Conservation (phyloP, 2,797 vertebrate species). For the Crocodylus rhombifer region DNA sequence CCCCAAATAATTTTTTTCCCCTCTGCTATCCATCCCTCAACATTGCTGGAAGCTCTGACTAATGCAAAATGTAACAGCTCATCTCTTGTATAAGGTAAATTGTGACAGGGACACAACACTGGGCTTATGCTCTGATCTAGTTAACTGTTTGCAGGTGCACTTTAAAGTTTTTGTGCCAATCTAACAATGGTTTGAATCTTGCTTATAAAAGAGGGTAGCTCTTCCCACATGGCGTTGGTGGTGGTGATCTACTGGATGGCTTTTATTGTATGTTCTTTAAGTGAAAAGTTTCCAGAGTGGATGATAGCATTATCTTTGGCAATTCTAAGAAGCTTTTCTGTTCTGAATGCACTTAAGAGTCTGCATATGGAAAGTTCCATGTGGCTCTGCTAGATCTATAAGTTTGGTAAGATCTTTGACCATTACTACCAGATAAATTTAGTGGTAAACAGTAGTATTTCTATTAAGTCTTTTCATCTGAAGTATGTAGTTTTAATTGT, state of each 20-base stretch:
- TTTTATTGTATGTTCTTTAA: not conserved
- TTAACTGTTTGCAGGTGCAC: not conserved
- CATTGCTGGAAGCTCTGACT: no score
- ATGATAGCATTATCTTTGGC: constrained; percentile 1
- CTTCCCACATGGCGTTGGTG: not conserved
- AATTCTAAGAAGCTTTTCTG: constrained; percentile 12
- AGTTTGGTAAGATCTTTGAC: not conserved
- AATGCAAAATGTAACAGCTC: no score
- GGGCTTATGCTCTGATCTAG: not conserved
- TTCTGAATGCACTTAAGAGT: constrained; percentile 29
- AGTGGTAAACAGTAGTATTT: not conserved
- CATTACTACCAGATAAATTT: not conserved
- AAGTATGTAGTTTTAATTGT: not conserved
- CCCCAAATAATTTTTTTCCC: no score
- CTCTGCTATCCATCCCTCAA: no score
- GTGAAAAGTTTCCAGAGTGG: constrained; percentile 14
- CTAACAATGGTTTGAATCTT: not conserved
- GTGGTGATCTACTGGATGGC: not conserved
- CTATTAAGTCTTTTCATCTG: not conserved
- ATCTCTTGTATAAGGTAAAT: not conserved
- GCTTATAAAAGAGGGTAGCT: not conserved
- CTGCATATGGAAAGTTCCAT: constrained; percentile 30
- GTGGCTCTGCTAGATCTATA: not conserved
- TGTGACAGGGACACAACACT: accelerated
- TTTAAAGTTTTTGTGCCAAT: not conserved